phyloP scores from a whole-genome alignment of 2,888 invertebrate species.

The Onchidella celtica region DNA sequence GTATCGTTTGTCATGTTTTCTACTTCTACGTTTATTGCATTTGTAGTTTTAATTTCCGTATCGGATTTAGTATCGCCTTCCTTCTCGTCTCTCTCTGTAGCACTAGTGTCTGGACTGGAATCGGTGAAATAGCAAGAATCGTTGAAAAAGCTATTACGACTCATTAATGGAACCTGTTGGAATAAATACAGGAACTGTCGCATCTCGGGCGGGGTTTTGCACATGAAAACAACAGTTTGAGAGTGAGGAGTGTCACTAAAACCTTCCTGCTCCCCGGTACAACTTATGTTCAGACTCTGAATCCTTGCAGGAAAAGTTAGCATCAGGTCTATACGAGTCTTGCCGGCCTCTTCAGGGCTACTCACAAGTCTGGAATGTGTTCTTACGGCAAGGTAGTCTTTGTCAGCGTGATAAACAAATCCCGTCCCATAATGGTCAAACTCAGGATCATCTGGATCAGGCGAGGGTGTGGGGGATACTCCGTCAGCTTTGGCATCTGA shows the following conservation, averaged over 20 bases:
- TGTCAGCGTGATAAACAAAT: conserved; percentile 21
- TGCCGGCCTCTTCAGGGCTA: conserved; percentile 9
- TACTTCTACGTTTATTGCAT: no score
- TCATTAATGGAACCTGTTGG: conserved; percentile 25
- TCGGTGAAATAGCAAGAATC: conserved; percentile 44
- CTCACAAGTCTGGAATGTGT: conserved; percentile 29
- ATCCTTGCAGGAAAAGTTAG: neutral
- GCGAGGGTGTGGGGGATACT: neutral
- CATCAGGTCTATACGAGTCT: neutral
- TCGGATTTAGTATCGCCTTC: no score
- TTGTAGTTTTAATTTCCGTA: no score
- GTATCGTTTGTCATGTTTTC: no score
- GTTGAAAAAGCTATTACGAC: conserved; percentile 25
- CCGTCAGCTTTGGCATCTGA: neutral
- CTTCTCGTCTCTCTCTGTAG: neutral
- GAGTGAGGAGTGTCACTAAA: conserved; percentile 12
- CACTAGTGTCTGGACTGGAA: conserved; percentile 29
- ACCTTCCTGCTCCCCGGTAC: neutral
- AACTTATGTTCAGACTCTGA: neutral
- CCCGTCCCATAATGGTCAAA: conserved; percentile 43
- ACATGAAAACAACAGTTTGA: conserved; percentile 12
- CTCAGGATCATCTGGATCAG: neutral
- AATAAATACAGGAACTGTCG: neutral
- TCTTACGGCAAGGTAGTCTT: neutral
- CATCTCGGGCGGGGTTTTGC: conserved; percentile 19